Base-by-base conservation (phyloP, 53 echinoderm and acorn worm genomes). In the Luidia sarsii region DNA sequence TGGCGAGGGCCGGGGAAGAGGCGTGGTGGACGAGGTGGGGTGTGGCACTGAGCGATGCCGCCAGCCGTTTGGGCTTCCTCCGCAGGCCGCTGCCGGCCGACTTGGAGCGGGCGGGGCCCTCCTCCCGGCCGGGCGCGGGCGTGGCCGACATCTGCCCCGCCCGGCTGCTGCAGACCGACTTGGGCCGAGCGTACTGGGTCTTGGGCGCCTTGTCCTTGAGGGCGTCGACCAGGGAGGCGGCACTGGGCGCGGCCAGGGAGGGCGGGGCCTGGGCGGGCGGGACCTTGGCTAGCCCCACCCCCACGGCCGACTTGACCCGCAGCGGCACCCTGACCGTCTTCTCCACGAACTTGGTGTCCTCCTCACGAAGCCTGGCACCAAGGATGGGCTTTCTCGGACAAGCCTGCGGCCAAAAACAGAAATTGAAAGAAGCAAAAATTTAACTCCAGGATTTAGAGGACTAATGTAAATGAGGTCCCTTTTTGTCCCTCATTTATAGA, bases 261-360 rank as follows among this genome's bases (percentile, higher is more conserved):
- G 41, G 41, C 41, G 6, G 41, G n/a, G n/a, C n/a, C 63, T 22
- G 37, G 4, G 56, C 15, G 0, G 74, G 25, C 0, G 72, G 50
- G 37, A 39, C 0, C 23, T 37, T 72, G 21, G 61, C 13, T 4
- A 83, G 46, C 39, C 48, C 70, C 2, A 36, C 14, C 19, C 63
- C 63, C 15, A 67, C 67, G 54, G 71, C 84, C 38, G 64, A 72
- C 70, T 89, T 89, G 62, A 73, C 48, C 28, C 89, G 57, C 5
- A 89, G 48, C 33, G 96, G 96, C 27, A 90, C 88, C 52, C 67
- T 82, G 34, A 96, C 86, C 1, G 86, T 53, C 77, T 90, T 96
- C 25, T 90, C 82, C 30, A 88, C 71, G 64, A 85, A 91, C 7
- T 48, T 79, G 10, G 80, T 80, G 33, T 85, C 90, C 3, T 87